A percentile compares a stretch with the other conserved stretches of the same genome.
phyloP scores from a whole-genome alignment of 2,888 invertebrate species.

The Latheticus oryzae region DNA sequence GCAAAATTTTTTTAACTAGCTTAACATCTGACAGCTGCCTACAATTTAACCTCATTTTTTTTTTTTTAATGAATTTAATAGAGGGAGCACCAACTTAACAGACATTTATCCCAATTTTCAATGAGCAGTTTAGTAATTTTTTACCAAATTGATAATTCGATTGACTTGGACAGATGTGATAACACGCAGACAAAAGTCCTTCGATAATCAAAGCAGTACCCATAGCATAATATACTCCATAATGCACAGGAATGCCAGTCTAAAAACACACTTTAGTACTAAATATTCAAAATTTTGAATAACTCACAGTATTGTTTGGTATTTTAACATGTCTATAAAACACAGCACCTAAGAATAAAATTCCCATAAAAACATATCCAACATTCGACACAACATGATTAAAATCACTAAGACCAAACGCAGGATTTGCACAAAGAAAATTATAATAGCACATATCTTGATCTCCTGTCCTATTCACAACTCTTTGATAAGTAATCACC shows the following conservation, averaged over 20 bases:
- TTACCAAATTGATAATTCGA: conserved; percentile 93
- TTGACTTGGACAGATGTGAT: conserved; percentile 90
- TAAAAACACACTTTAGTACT: conserved; percentile 50
- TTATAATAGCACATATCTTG: conserved; percentile 92
- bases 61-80: too few species aligned
- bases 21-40: too few species aligned
- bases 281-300: too few species aligned
- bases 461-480: conserved; percentile 82
- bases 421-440: conserved; percentile 85
- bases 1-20: too few species aligned
- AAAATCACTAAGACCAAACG: conserved; percentile 80
- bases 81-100: too few species aligned
- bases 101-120: too few species aligned
- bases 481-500: conserved; percentile 81
- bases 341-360: conserved; percentile 80
- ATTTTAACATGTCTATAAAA: conserved; percentile 66
- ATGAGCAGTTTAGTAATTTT: conserved; percentile 50
- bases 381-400: conserved; percentile 90
- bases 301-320: conserved; percentile 49
- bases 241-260: conserved; percentile 82
- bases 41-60: too few species aligned
- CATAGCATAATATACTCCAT: conserved; percentile 88
- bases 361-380: conserved; percentile 83
- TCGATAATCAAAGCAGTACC: conserved; percentile 87
- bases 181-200: conserved; percentile 86